A percentile compares a stretch with the other conserved stretches of the same genome.
phyloP scores from a whole-genome alignment of 2,797 vertebrate species.

The Propithecus deckenii region DNA sequence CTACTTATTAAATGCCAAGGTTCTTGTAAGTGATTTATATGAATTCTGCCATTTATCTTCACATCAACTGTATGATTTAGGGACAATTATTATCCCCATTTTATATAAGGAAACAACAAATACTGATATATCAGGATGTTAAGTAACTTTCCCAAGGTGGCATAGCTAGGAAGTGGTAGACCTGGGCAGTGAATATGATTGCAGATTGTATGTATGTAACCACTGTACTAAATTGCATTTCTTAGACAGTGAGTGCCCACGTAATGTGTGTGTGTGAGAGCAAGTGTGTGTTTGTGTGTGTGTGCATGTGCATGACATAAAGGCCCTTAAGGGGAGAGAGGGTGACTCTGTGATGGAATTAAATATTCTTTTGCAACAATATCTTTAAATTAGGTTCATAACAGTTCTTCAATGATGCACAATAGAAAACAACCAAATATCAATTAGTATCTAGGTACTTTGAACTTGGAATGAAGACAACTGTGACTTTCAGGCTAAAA shows the following conservation, averaged over 20 bases:
- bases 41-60: background rate
- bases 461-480: background rate
- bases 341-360: background rate
- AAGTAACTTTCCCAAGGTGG: background rate
- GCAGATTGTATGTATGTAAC: fast-evolving
- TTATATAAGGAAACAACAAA: background rate
- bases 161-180: background rate
- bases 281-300: background rate
- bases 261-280: background rate
- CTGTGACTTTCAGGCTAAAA: background rate
- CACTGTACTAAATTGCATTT: background rate
- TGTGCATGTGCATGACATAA: background rate
- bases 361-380: background rate
- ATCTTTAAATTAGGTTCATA: background rate
- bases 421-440: background rate
- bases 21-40: background rate
- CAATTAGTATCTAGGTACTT: background rate
- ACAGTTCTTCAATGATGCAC: background rate
- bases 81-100: background rate
- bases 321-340: fast-evolving
- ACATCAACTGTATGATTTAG: background rate
- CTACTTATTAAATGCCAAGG: background rate
- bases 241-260: background rate
- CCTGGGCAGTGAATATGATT: background rate
- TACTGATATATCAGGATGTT: background rate